Percentiles rank a stretch among this genome's conserved stretches.
These are phyloP conservation scores for Tipula helvola DNA, from an alignment of 2,888 invertebrate species.

Conservation along the genomic window DNA sequence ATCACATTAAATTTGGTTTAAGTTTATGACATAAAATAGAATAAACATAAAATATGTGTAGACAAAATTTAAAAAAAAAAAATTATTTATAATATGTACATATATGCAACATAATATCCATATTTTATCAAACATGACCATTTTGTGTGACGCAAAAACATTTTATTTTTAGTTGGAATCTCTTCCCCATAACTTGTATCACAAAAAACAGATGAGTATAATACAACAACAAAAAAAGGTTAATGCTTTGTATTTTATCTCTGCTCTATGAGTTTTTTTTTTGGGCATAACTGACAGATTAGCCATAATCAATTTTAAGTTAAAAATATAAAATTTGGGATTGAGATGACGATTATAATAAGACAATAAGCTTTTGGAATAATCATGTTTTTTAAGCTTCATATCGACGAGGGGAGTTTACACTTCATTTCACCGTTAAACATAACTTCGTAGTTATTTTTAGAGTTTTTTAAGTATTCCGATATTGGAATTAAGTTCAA, in stretches of 20 bases:
- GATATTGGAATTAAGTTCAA: too few species aligned
- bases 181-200: not conserved
- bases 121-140: not conserved
- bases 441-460: too few species aligned
- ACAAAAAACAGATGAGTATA: not conserved
- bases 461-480: too few species aligned
- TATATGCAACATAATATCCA: not conserved
- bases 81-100: not conserved
- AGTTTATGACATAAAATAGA: not conserved
- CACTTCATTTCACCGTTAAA: too few species aligned
- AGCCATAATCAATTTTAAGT: not conserved
- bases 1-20: not conserved
- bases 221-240: not conserved
- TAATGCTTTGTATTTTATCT: not conserved
- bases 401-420: too few species aligned
- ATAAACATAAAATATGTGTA: not conserved
- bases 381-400: too few species aligned
- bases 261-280: not conserved
- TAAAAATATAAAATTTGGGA: not conserved
- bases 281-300: not conserved
- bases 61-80: not conserved
- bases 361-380: too few species aligned
- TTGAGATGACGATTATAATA: too few species aligned
- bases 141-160: not conserved
- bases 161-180: not conserved